Percentiles rank a stretch among this genome's conserved stretches.
Conservation (phyloP, 2,113 vertebrate species). For the Pseudonaja textilis region DNA sequence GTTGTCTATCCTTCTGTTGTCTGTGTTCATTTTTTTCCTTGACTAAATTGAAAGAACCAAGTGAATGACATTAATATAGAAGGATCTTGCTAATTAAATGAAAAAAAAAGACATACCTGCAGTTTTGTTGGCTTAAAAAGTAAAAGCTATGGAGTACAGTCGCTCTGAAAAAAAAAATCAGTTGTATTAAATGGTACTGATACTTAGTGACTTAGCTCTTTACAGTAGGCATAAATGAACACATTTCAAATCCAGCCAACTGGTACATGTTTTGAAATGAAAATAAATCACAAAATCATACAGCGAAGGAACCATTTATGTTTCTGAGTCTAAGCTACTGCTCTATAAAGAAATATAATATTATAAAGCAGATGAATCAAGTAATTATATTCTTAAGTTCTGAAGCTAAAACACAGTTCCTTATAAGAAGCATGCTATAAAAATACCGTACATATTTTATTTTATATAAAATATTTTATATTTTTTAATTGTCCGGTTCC, state of each 20-base stretch:
- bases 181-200: background rate
- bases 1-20: constrained; percentile 8
- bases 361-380: background rate
- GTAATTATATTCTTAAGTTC: background rate
- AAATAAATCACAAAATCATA: background rate
- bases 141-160: background rate
- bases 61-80: background rate
- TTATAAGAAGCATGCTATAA: background rate
- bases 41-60: background rate
- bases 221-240: background rate
- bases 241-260: background rate
- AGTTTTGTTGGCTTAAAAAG: background rate
- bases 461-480: too few species aligned
- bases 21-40: background rate
- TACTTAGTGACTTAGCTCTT: background rate
- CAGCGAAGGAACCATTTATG: background rate
- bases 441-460: too few species aligned
- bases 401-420: background rate
- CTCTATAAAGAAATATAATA: background rate
- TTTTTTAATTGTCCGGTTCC: background rate
- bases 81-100: constrained; percentile 1
- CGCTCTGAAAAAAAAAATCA: background rate
- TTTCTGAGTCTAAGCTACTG: background rate
- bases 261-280: background rate
- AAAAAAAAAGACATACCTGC: background rate